phyloP scores from a whole-genome alignment of 2,797 vertebrate genomes.

The Threskiornis aethiopicus region DNA sequence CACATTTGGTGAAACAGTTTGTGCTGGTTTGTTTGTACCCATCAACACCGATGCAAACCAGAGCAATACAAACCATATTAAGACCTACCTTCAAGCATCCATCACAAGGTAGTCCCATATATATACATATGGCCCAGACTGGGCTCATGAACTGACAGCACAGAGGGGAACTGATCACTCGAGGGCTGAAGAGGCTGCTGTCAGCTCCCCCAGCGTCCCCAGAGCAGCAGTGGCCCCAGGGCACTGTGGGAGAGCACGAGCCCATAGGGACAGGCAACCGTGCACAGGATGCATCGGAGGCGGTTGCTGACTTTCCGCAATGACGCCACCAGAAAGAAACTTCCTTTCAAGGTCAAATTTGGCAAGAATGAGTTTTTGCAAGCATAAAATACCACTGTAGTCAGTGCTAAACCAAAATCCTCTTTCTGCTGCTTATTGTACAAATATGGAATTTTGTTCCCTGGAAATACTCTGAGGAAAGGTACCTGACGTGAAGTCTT shows the following conservation, averaged over 20 bases:
- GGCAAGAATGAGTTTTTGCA: neutral
- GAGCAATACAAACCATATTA: neutral
- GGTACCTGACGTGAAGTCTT: neutral
- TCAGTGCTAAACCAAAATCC: neutral
- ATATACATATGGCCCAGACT: neutral
- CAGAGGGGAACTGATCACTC: rapidly evolving
- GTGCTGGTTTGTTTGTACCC: neutral
- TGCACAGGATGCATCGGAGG: neutral
- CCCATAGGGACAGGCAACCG: rapidly evolving
- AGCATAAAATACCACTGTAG: rapidly evolving
- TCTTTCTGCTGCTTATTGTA: neutral
- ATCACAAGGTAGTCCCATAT: too few relatives aligned
- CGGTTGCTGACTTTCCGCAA: neutral
- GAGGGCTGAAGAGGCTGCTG: neutral
- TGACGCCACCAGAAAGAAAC: neutral
- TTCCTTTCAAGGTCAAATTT: neutral
- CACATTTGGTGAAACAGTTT: neutral
- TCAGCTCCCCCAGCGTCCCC: neutral
- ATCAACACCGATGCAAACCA: rapidly evolving
- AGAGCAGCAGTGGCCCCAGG: neutral
- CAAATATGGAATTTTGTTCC: neutral
- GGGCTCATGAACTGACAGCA: neutral
- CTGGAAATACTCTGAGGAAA: neutral
- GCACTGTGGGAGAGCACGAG: rapidly evolving
- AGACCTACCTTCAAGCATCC: neutral